Evolutionary conservation across 2,797 vertebrate species (phyloP).

Genomic region (Tiaroga cobitis): DNA sequence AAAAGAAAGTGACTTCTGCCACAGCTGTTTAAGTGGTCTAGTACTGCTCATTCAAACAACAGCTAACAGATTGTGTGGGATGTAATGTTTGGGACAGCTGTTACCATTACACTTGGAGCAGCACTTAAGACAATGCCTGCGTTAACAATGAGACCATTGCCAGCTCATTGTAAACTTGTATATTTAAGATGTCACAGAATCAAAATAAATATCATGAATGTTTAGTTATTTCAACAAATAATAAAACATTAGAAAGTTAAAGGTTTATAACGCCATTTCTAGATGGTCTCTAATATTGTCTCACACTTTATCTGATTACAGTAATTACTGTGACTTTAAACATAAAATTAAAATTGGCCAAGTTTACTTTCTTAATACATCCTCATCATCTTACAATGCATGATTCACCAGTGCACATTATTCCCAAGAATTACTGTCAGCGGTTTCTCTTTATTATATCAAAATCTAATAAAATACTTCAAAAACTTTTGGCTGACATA

Average conservation of each 20-base stretch:
- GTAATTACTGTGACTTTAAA: background rate
- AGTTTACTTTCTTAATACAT: background rate
- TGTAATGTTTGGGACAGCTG: constrained; percentile 41
- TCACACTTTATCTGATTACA: background rate
- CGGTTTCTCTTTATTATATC: background rate
- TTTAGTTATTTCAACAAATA: background rate
- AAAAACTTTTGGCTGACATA: background rate
- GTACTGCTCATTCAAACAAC: constrained; percentile 33
- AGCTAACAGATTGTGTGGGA: constrained; percentile 36
- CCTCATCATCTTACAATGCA: background rate
- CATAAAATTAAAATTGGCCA: background rate
- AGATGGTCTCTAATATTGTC: background rate
- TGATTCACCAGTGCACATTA: background rate
- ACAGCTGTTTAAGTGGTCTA: constrained; percentile 43
- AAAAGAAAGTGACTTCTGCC: constrained; percentile 45
- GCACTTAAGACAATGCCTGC: constrained; percentile 25
- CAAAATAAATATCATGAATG: background rate
- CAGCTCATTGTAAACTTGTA: background rate
- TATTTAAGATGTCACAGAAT: background rate
- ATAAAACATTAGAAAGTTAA: background rate
- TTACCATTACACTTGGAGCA: constrained; percentile 24
- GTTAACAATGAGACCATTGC: background rate
- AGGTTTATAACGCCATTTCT: background rate
- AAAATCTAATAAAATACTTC: too few species aligned
- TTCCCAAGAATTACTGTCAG: background rate